Evolutionary conservation across 2,797 vertebrate species (phyloP).

Genomic region (Anabas testudineus): DNA sequence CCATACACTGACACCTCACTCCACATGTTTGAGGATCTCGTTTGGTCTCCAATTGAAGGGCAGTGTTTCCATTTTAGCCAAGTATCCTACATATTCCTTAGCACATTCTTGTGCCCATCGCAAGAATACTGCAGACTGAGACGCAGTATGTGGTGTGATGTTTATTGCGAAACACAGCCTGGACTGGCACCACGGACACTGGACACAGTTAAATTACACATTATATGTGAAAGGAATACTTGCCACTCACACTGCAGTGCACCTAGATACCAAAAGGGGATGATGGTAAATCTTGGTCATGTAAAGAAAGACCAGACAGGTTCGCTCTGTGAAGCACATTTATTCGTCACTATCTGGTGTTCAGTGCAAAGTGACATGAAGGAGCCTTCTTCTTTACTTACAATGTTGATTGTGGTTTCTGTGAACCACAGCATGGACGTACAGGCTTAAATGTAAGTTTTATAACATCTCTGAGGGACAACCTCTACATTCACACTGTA

Average conservation of each 20-base stretch:
- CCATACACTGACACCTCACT: background rate
- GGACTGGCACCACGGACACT: slow-evolving; percentile 23
- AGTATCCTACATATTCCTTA: slow-evolving; percentile 1
- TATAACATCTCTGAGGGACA: background rate
- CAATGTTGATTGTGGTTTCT: background rate
- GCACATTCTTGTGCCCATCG: slow-evolving; percentile 24
- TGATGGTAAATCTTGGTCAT: slow-evolving; percentile 48
- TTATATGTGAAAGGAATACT: slow-evolving; percentile 29
- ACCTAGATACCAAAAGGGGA: slow-evolving; percentile 53
- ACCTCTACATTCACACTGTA: background rate
- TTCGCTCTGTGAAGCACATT: slow-evolving; percentile 15
- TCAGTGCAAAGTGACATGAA: slow-evolving; percentile 15
- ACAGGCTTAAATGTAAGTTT: background rate
- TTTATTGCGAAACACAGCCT: slow-evolving; percentile 36
- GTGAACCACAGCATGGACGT: background rate
- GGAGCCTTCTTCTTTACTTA: background rate
- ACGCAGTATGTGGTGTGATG: slow-evolving; percentile 37
- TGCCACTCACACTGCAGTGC: slow-evolving; percentile 30
- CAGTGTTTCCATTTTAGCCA: background rate
- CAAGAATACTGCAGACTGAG: slow-evolving; percentile 50
- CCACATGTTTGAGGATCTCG: background rate
- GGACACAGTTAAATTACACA: slow-evolving; percentile 19
- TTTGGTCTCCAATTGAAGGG: slow-evolving; percentile 3
- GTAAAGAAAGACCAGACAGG: slow-evolving; percentile 38
- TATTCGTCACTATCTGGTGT: slow-evolving; percentile 7